Base-by-base conservation (phyloP, 2,113 vertebrate genomes). In the Peromyscus polionotus region DNA sequence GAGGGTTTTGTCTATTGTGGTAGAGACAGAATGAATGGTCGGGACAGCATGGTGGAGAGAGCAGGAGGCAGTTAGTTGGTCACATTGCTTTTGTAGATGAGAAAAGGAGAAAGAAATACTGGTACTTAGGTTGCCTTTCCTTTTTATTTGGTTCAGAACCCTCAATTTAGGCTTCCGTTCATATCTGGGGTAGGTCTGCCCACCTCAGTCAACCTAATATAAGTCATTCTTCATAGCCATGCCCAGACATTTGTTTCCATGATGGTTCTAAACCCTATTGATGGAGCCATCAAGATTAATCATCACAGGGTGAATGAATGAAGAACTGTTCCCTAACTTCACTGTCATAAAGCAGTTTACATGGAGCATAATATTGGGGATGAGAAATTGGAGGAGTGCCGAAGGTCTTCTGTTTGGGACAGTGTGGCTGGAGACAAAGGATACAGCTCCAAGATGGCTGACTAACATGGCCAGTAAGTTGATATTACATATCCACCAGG, bases 21-120 rank as follows among this genome's bases (percentile, higher is more conserved):
- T 59, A 17, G 57, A 1, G 57, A 59, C 3, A 14, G 67, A 54
- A 54, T 54, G 11, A 54, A 54, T 54, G 51, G 11, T 9, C 1
- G 67, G 13, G 0, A 57, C 11, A 72, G 51, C 13, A 39, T 11
- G 3, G 36, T 8, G 3, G 22, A 3, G 24, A 26, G 0, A 11
- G 51, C 10, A 9, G 6, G 51, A 73, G 4, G 1, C 45, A 73
- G 13, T 3, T 11, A 73, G 13, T 3, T 11, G 2, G 12, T 14
- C 68, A 73, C 13, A 14, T 22, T 51, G 11, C 1, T 36, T 36
- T 36, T 48, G 11, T 17, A 31, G 51, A 39, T 26, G n/a, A 36
- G 14, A 72, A 48, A 42, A 5, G 1, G 9, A 57, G 51, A 75
- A 11, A 85, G 59, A 31, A 85, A 57, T 28, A 73, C 16, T 61